These are phyloP conservation scores for Melitaea athalia DNA, from an alignment of 2,888 invertebrate genomes.

Conservation along the genomic window DNA sequence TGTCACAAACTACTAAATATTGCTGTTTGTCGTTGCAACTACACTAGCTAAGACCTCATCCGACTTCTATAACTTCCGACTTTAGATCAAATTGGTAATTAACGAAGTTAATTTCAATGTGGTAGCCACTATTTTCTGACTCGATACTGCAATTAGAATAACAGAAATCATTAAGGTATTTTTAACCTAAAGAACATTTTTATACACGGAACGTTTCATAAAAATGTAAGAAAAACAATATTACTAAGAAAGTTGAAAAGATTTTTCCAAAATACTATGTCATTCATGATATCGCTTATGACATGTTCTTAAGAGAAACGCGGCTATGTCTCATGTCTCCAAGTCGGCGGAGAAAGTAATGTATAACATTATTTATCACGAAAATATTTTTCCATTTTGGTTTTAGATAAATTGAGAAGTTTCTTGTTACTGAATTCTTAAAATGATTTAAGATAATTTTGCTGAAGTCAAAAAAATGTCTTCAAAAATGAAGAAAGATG, in stretches of 20 bases:
- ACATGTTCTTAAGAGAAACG: slow-evolving; percentile 9
- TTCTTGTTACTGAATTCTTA: background rate
- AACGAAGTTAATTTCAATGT: background rate
- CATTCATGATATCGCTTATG: slow-evolving; percentile 4
- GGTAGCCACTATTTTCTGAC: background rate
- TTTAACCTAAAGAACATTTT: background rate
- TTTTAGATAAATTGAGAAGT: background rate
- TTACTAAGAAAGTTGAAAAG: background rate
- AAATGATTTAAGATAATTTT: background rate
- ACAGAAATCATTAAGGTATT: too few relatives aligned
- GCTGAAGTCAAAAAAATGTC: background rate
- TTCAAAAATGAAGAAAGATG: background rate
- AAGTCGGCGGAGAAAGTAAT: slow-evolving; percentile 1
- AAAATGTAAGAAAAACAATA: background rate
- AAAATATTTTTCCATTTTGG: slow-evolving; percentile 11
- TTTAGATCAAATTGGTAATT: slow-evolving; percentile 18
- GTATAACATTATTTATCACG: slow-evolving; percentile 10
- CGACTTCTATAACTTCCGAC: slow-evolving; percentile 27
- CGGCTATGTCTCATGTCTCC: slow-evolving; percentile 1
- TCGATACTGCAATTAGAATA: background rate
- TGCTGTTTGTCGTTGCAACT: slow-evolving; percentile 52
- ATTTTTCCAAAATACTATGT: background rate
- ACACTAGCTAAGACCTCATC: slow-evolving; percentile 33
- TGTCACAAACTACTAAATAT: slow-evolving; percentile 65
- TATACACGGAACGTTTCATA: background rate